phyloP scores from a whole-genome alignment of 1,140 invertebrate species.

The Tetramorium alpestre region DNA sequence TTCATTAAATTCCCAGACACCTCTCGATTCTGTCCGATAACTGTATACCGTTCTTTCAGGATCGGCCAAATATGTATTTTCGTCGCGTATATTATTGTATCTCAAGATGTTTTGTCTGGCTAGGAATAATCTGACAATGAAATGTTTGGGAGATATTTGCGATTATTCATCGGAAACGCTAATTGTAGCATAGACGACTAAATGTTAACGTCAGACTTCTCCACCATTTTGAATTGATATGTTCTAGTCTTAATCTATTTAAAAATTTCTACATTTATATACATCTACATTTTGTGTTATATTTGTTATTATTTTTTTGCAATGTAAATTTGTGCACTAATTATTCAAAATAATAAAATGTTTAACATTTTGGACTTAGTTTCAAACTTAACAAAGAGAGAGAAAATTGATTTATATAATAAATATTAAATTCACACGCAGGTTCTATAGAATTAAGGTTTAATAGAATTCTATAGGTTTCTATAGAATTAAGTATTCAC shows the following conservation, averaged over 20 bases:
- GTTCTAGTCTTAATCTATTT: neutral
- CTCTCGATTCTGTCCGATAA: slow-evolving; percentile 49
- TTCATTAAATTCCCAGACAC: slow-evolving; percentile 73
- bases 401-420: neutral
- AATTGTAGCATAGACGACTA: neutral
- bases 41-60: slow-evolving; percentile 53
- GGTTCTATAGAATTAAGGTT: neutral
- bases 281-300: neutral
- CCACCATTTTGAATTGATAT: neutral
- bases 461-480: neutral
- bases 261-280: neutral
- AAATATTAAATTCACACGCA: neutral
- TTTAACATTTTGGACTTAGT: neutral
- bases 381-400: neutral
- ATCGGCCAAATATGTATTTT: slow-evolving; percentile 67
- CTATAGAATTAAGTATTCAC: neutral
- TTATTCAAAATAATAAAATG: neutral
- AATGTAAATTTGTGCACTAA: neutral
- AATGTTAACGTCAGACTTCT: neutral
- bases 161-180: slow-evolving; percentile 1
- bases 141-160: neutral
- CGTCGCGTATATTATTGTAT: slow-evolving; percentile 63
- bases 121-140: neutral
- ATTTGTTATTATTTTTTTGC: neutral
- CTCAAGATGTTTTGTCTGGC: slow-evolving; percentile 42